A percentile compares a stretch with the other conserved stretches of the same genome.
Conservation (phyloP, 2,888 invertebrate species). For the Stenoptilia bipunctidactyla region DNA sequence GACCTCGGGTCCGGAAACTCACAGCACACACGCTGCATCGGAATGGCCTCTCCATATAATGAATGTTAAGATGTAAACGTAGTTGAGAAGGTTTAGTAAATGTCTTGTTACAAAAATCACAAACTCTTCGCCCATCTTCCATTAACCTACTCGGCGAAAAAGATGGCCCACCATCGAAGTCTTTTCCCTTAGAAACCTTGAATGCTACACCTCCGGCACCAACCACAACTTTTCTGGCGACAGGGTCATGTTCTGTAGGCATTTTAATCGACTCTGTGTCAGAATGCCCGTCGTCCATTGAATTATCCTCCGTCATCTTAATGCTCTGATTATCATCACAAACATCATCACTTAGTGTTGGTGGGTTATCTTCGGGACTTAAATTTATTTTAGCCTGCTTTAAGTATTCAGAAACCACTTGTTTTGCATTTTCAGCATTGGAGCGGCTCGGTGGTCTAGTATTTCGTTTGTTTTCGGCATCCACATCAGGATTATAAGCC, state of each 20-base stretch:
- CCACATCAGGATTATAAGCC: background rate
- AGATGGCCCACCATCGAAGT: slow-evolving; percentile 46
- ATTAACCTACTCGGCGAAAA: slow-evolving; percentile 70
- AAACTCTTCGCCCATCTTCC: slow-evolving; percentile 83
- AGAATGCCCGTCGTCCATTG: slow-evolving; percentile 32
- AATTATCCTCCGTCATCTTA: slow-evolving; percentile 38
- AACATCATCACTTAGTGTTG: slow-evolving; percentile 34
- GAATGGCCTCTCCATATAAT: slow-evolving; percentile 93
- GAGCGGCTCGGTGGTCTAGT: slow-evolving; percentile 27
- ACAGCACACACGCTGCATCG: slow-evolving; percentile 93
- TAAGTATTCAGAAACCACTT: slow-evolving; percentile 75
- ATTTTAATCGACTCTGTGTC: slow-evolving; percentile 39
- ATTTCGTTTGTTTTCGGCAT: slow-evolving; percentile 17
- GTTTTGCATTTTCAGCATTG: slow-evolving; percentile 70
- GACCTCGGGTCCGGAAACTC: slow-evolving; percentile 91
- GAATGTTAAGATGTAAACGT: slow-evolving; percentile 93
- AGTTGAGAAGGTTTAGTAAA: slow-evolving; percentile 94
- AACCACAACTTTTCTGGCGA: slow-evolving; percentile 73
- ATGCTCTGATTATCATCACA: slow-evolving; percentile 33
- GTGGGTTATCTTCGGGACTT: slow-evolving; percentile 44
- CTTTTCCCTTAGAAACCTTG: slow-evolving; percentile 67
- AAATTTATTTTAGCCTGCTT: slow-evolving; percentile 71
- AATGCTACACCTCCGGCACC: slow-evolving; percentile 75
- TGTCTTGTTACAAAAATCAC: slow-evolving; percentile 90
- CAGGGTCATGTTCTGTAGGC: slow-evolving; percentile 51